These are phyloP conservation scores for Acanthaster planci DNA, from an alignment of 35 echinoderm and acorn worm genomes.

Conservation along the genomic window DNA sequence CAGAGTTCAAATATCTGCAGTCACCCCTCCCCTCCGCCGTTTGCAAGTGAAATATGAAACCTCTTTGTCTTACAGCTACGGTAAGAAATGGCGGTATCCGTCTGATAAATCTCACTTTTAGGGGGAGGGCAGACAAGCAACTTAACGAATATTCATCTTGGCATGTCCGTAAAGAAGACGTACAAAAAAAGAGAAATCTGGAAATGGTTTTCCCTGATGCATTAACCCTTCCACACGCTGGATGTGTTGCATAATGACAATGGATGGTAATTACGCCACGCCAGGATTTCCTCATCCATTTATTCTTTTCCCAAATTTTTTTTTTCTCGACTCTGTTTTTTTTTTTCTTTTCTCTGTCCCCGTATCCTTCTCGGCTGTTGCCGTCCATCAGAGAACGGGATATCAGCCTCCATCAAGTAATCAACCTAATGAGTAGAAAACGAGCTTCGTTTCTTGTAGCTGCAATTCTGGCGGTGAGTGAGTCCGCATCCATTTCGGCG, in stretches of 20 bases:
- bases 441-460: conserved; percentile 14
- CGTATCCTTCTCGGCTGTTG: background rate
- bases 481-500: background rate
- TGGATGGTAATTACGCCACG: background rate
- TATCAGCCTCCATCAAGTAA: conserved; percentile 22
- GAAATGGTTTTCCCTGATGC: conserved; percentile 4
- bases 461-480: background rate
- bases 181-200: background rate
- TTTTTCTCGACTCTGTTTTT: background rate
- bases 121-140: too few species aligned
- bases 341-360: background rate
- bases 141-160: too few species aligned
- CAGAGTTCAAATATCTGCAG: too few species aligned
- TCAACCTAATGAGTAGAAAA: conserved; percentile 5
- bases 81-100: too few species aligned
- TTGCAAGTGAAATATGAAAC: too few species aligned
- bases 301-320: background rate
- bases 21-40: too few species aligned
- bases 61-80: too few species aligned
- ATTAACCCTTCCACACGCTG: background rate
- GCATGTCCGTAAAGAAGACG: too few species aligned
- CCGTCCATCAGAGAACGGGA: conserved; percentile 16
- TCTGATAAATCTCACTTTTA: too few species aligned
- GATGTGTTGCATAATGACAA: conserved; percentile 13
- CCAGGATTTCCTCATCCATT: background rate